Conservation (phyloP, 2,888 invertebrate species). For the Dexiosoma caninum region DNA sequence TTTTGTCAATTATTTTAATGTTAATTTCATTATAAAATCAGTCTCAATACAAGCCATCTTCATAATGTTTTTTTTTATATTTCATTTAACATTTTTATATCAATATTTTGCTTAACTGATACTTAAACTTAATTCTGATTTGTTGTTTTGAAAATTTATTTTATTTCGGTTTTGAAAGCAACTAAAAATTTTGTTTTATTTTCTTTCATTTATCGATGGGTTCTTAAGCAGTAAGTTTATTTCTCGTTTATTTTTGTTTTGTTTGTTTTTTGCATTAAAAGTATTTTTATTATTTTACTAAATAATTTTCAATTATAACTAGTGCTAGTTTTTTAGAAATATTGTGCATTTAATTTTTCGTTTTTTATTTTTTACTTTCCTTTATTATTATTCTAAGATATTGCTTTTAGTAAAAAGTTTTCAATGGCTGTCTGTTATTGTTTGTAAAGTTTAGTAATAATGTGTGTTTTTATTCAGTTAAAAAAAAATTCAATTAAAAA, state of each 20-base stretch:
- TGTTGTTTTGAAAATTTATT: constrained; percentile 10
- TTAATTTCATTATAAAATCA: constrained; percentile 71
- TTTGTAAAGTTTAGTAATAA: not conserved
- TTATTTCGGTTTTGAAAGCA: constrained; percentile 36
- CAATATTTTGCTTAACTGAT: constrained; percentile 34
- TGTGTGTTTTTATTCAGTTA: too few species aligned
- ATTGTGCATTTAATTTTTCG: constrained; percentile 55
- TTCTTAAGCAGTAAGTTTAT: constrained; percentile 51
- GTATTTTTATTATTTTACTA: not conserved
- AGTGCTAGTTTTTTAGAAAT: constrained; percentile 56
- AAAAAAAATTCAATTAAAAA: too few species aligned
- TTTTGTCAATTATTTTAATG: constrained; percentile 39
- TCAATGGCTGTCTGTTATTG: constrained; percentile 18
- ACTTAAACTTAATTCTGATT: constrained; percentile 28
- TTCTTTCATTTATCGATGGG: constrained; percentile 41
- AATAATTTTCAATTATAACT: too few species aligned
- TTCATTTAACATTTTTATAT: constrained; percentile 53
- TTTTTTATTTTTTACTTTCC: constrained; percentile 13
- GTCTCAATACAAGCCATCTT: constrained; percentile 74
- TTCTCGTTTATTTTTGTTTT: constrained; percentile 36
- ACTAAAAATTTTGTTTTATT: constrained; percentile 41
- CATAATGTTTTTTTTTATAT: constrained; percentile 60
- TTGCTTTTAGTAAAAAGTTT: constrained; percentile 55
- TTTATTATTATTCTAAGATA: constrained; percentile 41
- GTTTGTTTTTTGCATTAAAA: not conserved